Base-by-base conservation (phyloP, 2,113 vertebrate genomes). In the Gavia stellata region DNA sequence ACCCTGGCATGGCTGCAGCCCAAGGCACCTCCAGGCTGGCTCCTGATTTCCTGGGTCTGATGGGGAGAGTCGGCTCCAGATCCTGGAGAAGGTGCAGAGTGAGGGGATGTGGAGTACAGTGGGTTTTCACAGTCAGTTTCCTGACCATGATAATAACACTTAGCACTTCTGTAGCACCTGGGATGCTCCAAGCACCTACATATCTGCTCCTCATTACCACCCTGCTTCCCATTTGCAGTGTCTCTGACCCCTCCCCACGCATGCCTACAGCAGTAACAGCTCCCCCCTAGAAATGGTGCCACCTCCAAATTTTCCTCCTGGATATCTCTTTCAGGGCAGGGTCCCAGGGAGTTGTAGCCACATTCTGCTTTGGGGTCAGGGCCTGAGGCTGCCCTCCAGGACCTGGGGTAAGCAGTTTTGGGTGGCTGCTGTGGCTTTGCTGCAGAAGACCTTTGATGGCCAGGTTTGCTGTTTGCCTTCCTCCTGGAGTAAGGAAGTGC, bases 91-190 rank as follows among this genome's bases (percentile, higher is more conserved):
- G 55, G 21, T 5, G 2, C 10, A 67, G 78, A 49, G 62, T 1
- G 1, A 77, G 23, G 12, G 47, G 59, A 87, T 95, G 66, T 93
- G 58, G 68, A 95, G 66, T 59, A 59, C 3, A 1, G 38, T 65
- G 47, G 28, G 52, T 65, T 93, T 96, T 97, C 85, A 87, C 93
- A 88, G 93, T 74, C 75, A 0, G 45, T 94, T 97, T 96, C 85
- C 95, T 92, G 86, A 62, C 78, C 71, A 36, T 47, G 45, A 40
- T 90, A 97, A 96, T 97, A 92, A 94, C 94, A 94, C 73, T 96
- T 96, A 96, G 82, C 91, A 84, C 91, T 96, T 97, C 91, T 75
- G 58, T 91, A 92, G 52, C 92, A 91, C 96, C 92, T 95, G 93
- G 91, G 77, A 82, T 95, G 77, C 90, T 93, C 90, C 70, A 77